phyloP scores from a whole-genome alignment of 2,888 invertebrate genomes.

The Aphidoletes aphidimyza region DNA sequence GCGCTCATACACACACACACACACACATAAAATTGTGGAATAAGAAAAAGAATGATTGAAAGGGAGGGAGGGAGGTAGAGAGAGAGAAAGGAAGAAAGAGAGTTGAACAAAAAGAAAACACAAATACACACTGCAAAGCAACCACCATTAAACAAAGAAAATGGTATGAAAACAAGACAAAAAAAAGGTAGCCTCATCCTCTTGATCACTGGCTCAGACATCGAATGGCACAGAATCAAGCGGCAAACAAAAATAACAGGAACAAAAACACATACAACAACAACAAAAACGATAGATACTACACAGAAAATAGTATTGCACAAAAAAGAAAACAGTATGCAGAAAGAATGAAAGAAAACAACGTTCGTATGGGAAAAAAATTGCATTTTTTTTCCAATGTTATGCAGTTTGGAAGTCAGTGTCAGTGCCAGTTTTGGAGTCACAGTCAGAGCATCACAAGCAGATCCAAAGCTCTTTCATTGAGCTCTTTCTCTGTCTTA shows the following conservation, averaged over 20 bases:
- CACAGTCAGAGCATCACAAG: neutral
- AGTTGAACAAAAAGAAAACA: no score
- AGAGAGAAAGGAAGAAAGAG: no score
- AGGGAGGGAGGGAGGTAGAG: no score
- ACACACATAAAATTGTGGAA: neutral
- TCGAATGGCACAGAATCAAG: slow-evolving; percentile 11
- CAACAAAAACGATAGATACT: neutral
- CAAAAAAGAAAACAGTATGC: no score
- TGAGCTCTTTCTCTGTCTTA: no score
- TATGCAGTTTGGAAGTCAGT: neutral
- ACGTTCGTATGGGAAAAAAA: slow-evolving; percentile 1
- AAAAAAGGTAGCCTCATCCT: neutral
- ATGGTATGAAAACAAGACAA: neutral
- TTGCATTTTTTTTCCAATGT: neutral
- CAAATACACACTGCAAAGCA: neutral
- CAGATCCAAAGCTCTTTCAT: no score
- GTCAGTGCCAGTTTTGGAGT: slow-evolving; percentile 6
- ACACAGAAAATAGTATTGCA: neutral
- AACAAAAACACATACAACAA: neutral
- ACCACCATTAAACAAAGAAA: slow-evolving; percentile 25
- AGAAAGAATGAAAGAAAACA: neutral
- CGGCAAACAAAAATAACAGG: slow-evolving; percentile 8
- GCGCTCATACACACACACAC: no score
- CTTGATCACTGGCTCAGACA: neutral
- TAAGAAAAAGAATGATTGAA: neutral